These are phyloP conservation scores for Cheumatopsyche charites DNA, from an alignment of 1,140 invertebrate species.

Conservation along the genomic window DNA sequence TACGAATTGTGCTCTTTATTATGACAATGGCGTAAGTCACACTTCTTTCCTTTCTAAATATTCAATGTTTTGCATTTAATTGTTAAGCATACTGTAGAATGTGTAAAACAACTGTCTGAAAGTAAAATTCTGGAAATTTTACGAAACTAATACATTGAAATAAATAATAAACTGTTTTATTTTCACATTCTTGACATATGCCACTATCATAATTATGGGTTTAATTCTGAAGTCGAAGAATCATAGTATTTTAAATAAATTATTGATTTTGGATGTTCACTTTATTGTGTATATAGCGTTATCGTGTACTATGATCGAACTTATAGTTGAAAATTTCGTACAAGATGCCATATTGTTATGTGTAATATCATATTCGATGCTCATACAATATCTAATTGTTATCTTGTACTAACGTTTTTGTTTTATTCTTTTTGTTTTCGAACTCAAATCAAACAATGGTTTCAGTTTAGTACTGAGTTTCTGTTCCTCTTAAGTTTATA, in stretches of 20 bases:
- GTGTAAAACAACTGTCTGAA: no score
- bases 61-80: no score
- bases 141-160: no score
- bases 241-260: conserved; percentile 33
- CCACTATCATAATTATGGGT: no score
- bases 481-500: conserved; percentile 2
- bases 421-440: conserved; percentile 12
- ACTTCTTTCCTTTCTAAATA: no score
- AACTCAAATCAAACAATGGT: not conserved
- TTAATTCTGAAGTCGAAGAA: conserved; percentile 29
- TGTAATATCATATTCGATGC: conserved; percentile 15
- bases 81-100: no score
- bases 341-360: conserved; percentile 45
- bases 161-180: no score
- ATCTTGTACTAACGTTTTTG: conserved; percentile 16
- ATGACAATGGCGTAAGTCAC: no score
- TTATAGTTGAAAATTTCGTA: conserved; percentile 34
- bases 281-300: conserved; percentile 47
- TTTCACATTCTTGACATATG: no score
- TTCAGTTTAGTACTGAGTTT: conserved; percentile 14
- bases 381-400: not conserved
- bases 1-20: not conserved
- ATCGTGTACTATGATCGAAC: conserved; percentile 34
- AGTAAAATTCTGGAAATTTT: no score
- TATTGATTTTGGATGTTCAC: conserved; percentile 46